phyloP scores from a whole-genome alignment of 2,888 invertebrate species.

The Troilus luridus region DNA sequence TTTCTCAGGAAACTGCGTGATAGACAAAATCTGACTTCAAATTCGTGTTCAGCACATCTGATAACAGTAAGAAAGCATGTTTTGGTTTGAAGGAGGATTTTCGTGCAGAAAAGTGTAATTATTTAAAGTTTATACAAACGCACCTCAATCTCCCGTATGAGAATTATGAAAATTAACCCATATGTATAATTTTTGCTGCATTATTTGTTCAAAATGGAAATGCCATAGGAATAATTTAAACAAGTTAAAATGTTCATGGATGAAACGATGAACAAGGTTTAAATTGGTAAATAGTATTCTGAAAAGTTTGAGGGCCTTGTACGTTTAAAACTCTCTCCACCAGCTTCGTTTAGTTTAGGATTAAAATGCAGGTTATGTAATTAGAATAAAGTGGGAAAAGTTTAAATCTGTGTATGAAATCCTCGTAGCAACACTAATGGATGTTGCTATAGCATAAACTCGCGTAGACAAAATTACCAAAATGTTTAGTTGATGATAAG shows the following conservation, averaged over 20 bases:
- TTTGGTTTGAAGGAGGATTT: no score
- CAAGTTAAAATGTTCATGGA: background rate
- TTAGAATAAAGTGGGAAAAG: background rate
- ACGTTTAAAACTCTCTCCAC: background rate
- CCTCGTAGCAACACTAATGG: background rate
- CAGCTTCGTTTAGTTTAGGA: background rate
- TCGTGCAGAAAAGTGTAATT: no score
- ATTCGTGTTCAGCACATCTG: no score
- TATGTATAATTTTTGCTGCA: background rate
- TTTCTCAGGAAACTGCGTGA: no score
- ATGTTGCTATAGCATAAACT: background rate
- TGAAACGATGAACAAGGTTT: background rate
- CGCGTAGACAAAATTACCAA: background rate
- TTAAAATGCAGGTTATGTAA: conserved; percentile 2
- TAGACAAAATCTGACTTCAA: no score
- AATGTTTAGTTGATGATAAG: background rate
- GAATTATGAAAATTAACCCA: no score
- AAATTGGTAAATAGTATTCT: background rate
- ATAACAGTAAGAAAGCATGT: no score
- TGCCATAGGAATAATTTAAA: background rate
- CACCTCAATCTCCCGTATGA: no score
- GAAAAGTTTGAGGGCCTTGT: background rate
- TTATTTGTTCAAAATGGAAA: background rate
- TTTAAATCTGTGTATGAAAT: background rate
- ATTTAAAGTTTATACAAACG: no score